These are phyloP conservation scores for Calameuta idolon DNA, from an alignment of 2,888 invertebrate species.

Conservation along the genomic window DNA sequence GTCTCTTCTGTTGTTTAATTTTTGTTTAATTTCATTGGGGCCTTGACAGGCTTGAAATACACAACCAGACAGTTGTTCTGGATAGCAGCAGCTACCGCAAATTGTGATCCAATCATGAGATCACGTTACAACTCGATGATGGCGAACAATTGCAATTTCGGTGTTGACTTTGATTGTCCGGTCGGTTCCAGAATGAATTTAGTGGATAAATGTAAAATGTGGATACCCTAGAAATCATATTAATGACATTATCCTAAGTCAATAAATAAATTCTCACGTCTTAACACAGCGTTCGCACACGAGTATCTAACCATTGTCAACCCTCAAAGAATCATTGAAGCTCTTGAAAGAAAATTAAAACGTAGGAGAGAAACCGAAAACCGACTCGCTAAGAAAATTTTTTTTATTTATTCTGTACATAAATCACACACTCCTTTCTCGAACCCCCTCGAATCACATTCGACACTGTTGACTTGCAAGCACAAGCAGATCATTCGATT, in stretches of 20 bases:
- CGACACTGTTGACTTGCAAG: neutral
- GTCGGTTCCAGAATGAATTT: slow-evolving; percentile 28
- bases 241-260: neutral
- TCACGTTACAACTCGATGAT: slow-evolving; percentile 33
- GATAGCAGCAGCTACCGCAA: slow-evolving; percentile 28
- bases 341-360: neutral
- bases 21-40: neutral
- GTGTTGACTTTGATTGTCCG: slow-evolving; percentile 30
- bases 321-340: neutral
- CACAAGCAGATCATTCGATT: neutral
- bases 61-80: slow-evolving; percentile 34
- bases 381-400: neutral
- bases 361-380: neutral
- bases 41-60: slow-evolving; percentile 25
- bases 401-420: neutral
- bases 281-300: neutral
- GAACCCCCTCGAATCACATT: neutral
- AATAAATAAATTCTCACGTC: slow-evolving; percentile 1
- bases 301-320: neutral
- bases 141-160: slow-evolving; percentile 28
- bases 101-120: slow-evolving; percentile 29
- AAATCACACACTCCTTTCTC: neutral
- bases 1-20: neutral
- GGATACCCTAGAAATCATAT: slow-evolving; percentile 20
- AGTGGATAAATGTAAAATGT: slow-evolving; percentile 31